Evolutionary conservation across 2,797 vertebrate genomes (phyloP), one percentile per base, ranked within the genome.

Genomic region (Acomys russatus): DNA sequence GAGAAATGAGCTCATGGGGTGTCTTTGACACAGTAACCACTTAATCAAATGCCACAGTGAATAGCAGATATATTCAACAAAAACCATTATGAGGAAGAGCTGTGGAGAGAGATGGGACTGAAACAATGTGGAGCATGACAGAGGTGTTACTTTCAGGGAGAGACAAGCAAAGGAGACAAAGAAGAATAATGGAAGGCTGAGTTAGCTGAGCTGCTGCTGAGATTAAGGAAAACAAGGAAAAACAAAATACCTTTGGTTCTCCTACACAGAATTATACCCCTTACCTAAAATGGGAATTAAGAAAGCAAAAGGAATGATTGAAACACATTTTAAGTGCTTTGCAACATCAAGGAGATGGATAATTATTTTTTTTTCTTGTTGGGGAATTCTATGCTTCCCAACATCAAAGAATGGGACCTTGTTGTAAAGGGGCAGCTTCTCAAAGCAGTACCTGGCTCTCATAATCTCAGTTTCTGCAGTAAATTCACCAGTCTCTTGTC

Each of bases 381-480:
- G 68, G 61, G 28, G 78, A 96, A 92, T n/a, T 49, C 51, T 51
- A 79, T 70, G 70, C 66, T 86, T 94, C 82, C 90, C 59, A 77
- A 94, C 91, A 95, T 95, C 88, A 89, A 98, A 96, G 73, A 96
- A 90, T 66, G 61, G 90, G 14, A 44, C 80, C 59, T 88, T 90
- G 97, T 96, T 97, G 97, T 92, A 98, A 49, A 80, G 61, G 61
- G 95, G 63, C 70, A 97, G 71, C 84, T 96, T 96, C 77, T 44
- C 59, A 96, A 77, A 98, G 94, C 82, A 97, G 91, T 96, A 97
- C 83, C 78, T 97, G 96, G 86, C 51, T 84, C 73, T 66, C 92
- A 97, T 98, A 97, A 97, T 97, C 96, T 97, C 88, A 91, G 12
- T 93, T 92, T 82, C 56, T 93, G 91, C 92, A 96, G 97, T 97